Evolutionary conservation across 2,113 vertebrate genomes (phyloP).

Genomic region (Nanorana parkeri): DNA sequence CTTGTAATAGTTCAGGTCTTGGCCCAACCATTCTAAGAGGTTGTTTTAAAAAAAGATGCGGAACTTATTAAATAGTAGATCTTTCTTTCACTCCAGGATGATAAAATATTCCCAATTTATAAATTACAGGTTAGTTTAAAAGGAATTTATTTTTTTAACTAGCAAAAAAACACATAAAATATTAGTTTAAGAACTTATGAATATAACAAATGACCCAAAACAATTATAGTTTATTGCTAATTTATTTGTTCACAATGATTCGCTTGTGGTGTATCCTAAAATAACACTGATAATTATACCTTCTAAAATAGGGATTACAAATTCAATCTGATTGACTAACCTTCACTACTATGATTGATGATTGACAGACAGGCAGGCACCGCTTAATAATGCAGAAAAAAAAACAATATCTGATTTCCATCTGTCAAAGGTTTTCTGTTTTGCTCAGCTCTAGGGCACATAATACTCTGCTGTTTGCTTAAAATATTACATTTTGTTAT

Average conservation of each 20-base stretch:
- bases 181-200: too few species aligned
- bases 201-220: too few species aligned
- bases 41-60: too few species aligned
- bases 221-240: too few species aligned
- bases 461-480: slow-evolving; percentile 17
- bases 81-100: too few species aligned
- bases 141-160: too few species aligned
- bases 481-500: slow-evolving; percentile 29
- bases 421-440: background rate
- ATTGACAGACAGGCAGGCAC: slow-evolving; percentile 25
- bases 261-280: background rate
- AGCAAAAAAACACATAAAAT: too few species aligned
- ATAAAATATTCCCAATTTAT: too few species aligned
- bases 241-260: background rate
- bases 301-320: background rate
- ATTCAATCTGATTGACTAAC: background rate
- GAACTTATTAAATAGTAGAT: too few species aligned
- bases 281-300: background rate
- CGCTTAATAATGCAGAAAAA: background rate
- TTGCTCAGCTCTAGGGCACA: background rate
- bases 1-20: too few species aligned
- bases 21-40: too few species aligned
- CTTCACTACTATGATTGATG: background rate
- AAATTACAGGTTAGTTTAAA: too few species aligned
- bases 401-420: slow-evolving; percentile 14